Evolutionary conservation across 2,113 vertebrate species (phyloP).

Genomic region (Tachycineta bicolor): DNA sequence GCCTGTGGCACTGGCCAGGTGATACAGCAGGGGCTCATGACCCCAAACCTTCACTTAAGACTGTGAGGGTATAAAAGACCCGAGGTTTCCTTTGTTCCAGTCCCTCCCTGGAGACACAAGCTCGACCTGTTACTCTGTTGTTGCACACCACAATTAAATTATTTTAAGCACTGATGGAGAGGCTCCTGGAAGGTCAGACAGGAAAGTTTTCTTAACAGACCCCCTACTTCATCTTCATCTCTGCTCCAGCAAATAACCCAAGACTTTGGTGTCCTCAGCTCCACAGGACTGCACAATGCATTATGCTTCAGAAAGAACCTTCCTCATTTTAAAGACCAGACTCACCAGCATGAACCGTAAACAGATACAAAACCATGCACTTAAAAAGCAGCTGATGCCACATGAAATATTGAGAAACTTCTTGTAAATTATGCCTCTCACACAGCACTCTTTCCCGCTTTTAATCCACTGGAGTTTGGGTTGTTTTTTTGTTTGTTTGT

Average conservation of each 20-base stretch:
- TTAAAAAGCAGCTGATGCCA: background rate
- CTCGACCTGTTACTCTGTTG: background rate
- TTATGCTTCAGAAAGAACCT: background rate
- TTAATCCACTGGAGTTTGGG: background rate
- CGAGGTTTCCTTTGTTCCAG: accelerated
- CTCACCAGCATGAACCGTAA: background rate
- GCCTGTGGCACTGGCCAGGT: background rate
- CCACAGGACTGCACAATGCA: background rate
- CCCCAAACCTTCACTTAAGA: background rate
- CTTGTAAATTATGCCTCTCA: background rate
- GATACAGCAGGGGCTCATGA: background rate
- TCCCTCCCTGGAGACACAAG: background rate
- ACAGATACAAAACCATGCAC: background rate
- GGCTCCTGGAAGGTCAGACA: background rate
- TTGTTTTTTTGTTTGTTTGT: too few species aligned
- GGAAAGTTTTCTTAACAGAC: background rate
- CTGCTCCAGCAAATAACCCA: background rate
- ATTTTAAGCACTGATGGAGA: background rate
- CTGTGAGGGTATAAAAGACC: background rate
- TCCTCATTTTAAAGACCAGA: background rate
- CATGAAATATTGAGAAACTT: background rate
- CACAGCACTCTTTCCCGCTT: background rate
- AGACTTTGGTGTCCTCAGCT: background rate
- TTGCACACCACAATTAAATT: background rate
- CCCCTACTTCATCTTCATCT: background rate